Evolutionary conservation across 2,888 invertebrate species (phyloP).

Genomic region (Aromia moschata): DNA sequence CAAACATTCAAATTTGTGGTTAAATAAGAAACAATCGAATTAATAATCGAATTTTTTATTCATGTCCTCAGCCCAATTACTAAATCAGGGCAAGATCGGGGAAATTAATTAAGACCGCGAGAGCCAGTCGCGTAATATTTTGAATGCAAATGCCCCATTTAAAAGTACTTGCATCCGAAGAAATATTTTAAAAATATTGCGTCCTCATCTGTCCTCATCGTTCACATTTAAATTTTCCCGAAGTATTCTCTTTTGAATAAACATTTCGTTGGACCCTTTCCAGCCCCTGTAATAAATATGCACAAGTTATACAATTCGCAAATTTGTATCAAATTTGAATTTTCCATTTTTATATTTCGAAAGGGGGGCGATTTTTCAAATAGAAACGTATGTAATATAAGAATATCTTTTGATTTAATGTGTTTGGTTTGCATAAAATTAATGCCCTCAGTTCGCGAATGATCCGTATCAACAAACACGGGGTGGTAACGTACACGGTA

Average conservation of each 20-base stretch:
- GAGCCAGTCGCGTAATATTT: slow-evolving; percentile 43
- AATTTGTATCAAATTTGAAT: slow-evolving; percentile 61
- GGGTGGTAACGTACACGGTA: slow-evolving; percentile 32
- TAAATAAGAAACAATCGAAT: slow-evolving; percentile 33
- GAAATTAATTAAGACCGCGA: slow-evolving; percentile 48
- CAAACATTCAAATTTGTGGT: slow-evolving; percentile 19
- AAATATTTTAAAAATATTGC: slow-evolving; percentile 42
- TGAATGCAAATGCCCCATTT: slow-evolving; percentile 49
- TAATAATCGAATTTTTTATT: slow-evolving; percentile 37
- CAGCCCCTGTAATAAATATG: slow-evolving; percentile 58
- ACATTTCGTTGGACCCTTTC: slow-evolving; percentile 56
- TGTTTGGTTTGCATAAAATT: slow-evolving; percentile 44
- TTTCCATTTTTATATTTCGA: slow-evolving; percentile 59
- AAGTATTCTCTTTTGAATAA: slow-evolving; percentile 60
- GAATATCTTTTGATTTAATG: slow-evolving; percentile 41
- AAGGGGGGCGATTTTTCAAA: slow-evolving; percentile 42
- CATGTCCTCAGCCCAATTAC: slow-evolving; percentile 34
- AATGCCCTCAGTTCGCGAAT: slow-evolving; percentile 36
- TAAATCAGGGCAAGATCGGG: slow-evolving; percentile 37
- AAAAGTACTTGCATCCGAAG: slow-evolving; percentile 40
- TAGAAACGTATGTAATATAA: slow-evolving; percentile 39
- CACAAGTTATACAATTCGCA: slow-evolving; percentile 58
- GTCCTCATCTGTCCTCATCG: slow-evolving; percentile 43
- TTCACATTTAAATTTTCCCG: slow-evolving; percentile 59
- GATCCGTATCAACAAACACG: slow-evolving; percentile 37